These are phyloP conservation scores for Bubo blakistoni DNA, from an alignment of 2,113 vertebrate genomes.

Conservation along the genomic window DNA sequence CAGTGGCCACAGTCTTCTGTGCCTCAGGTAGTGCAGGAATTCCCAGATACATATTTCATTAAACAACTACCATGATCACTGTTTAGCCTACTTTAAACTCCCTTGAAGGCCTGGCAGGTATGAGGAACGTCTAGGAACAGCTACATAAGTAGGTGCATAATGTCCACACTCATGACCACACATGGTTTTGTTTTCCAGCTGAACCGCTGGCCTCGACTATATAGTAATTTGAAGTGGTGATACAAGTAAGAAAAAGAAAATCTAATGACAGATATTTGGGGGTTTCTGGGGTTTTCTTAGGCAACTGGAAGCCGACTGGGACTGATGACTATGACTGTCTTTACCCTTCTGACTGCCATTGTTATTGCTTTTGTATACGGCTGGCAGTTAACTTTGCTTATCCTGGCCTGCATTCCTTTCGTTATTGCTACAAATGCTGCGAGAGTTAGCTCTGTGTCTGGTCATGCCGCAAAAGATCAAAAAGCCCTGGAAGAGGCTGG, in stretches of 20 bases:
- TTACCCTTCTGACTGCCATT: constrained; percentile 56
- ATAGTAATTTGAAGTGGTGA: neutral
- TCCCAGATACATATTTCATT: neutral
- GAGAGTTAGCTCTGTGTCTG: constrained; percentile 60
- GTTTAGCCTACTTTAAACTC: neutral
- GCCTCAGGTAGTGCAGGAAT: neutral
- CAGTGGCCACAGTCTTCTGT: neutral
- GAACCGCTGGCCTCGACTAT: neutral
- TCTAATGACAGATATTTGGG: neutral
- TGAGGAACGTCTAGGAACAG: neutral
- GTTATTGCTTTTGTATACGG: constrained; percentile 69
- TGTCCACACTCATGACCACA: fast-evolving
- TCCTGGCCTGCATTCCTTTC: constrained; percentile 72
- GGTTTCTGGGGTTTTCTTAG: constrained; percentile 39
- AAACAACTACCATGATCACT: fast-evolving
- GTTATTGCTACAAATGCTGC: constrained; percentile 68
- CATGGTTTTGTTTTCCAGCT: neutral
- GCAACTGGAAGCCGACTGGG: constrained; percentile 68
- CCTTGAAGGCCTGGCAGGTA: neutral
- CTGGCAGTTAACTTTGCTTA: constrained; percentile 77
- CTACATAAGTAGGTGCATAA: neutral
- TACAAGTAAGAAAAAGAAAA: neutral
- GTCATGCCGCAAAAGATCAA: constrained; percentile 74
- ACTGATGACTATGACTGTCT: constrained; percentile 54
- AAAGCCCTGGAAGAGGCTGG: constrained; percentile 74